Percentiles rank a stretch among this genome's conserved stretches.
phyloP scores from a whole-genome alignment of 2,113 vertebrate genomes.

The Cephalopterus ornatus region DNA sequence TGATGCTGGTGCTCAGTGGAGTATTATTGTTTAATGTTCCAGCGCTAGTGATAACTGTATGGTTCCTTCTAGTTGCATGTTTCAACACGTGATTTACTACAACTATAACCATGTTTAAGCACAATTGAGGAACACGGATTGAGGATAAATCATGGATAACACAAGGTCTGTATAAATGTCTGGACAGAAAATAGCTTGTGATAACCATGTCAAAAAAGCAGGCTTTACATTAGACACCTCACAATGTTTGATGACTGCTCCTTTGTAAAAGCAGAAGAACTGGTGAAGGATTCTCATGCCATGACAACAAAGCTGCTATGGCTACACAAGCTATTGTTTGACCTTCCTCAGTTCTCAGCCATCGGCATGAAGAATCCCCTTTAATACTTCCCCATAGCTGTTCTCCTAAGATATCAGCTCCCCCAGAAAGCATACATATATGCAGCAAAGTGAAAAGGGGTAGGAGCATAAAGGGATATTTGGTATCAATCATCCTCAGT shows the following conservation, averaged over 20 bases:
- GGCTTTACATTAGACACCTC: constrained; percentile 28
- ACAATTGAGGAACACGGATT: neutral
- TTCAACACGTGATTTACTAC: constrained; percentile 41
- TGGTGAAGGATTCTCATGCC: constrained; percentile 2
- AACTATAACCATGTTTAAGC: constrained; percentile 24
- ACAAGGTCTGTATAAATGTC: constrained; percentile 44
- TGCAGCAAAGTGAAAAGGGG: neutral
- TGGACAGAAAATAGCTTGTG: constrained; percentile 51
- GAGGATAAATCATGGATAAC: constrained; percentile 40
- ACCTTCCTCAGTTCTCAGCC: constrained; percentile 32
- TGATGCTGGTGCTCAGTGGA: neutral
- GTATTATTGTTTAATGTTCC: constrained; percentile 39
- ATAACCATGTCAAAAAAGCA: constrained; percentile 51
- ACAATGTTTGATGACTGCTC: constrained; percentile 47
- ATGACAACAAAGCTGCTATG: constrained; percentile 66
- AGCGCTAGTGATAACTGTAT: neutral
- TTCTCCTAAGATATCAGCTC: neutral
- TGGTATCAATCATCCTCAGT: constrained; percentile 43
- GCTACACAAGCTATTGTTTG: constrained; percentile 30
- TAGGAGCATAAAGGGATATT: neutral
- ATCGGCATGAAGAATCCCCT: neutral
- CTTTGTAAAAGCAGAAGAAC: constrained; percentile 35
- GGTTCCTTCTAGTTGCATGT: neutral
- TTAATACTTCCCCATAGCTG: neutral
- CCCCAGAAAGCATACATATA: neutral